These are phyloP conservation scores for Rhyacichthys aspro DNA, from an alignment of 2,797 vertebrate genomes.

Conservation along the genomic window DNA sequence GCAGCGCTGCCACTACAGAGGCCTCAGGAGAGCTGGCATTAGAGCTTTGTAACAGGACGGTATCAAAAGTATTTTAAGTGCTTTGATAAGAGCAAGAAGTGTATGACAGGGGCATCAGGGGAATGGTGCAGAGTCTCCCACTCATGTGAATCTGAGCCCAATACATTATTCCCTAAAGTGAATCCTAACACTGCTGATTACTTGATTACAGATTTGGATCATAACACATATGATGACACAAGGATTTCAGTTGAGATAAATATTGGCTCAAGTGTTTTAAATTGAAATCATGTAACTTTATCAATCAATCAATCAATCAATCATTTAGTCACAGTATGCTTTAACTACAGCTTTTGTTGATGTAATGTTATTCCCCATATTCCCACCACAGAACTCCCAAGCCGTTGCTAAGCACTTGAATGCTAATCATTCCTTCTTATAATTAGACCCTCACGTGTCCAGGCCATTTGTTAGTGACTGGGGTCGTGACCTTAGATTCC, in stretches of 20 bases:
- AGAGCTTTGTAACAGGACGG: conserved; percentile 36
- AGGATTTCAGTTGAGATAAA: too few species aligned
- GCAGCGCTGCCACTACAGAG: conserved; percentile 22
- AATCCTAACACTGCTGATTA: too few species aligned
- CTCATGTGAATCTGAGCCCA: too few species aligned
- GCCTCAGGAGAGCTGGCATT: conserved; percentile 39
- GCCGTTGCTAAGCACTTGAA: conserved; percentile 19
- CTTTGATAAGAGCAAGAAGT: conserved; percentile 46
- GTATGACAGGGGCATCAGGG: conserved; percentile 26
- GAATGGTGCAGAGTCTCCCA: conserved; percentile 26
- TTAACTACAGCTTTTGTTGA: neutral
- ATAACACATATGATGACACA: too few species aligned
- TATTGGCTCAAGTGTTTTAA: too few species aligned
- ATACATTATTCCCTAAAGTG: too few species aligned
- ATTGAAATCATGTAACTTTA: too few species aligned
- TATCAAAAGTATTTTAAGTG: conserved; percentile 65
- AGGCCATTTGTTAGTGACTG: conserved; percentile 35
- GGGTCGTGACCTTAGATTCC: conserved; percentile 48
- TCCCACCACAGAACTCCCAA: conserved; percentile 10
- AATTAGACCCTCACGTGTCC: conserved; percentile 51
- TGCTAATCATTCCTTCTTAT: conserved; percentile 42
- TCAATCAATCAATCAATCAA: too few species aligned
- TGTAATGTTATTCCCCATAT: neutral
- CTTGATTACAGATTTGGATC: too few species aligned
- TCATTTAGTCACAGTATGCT: too few species aligned